Conservation (phyloP, 2,888 invertebrate genomes). For the Smittia aterrima region DNA sequence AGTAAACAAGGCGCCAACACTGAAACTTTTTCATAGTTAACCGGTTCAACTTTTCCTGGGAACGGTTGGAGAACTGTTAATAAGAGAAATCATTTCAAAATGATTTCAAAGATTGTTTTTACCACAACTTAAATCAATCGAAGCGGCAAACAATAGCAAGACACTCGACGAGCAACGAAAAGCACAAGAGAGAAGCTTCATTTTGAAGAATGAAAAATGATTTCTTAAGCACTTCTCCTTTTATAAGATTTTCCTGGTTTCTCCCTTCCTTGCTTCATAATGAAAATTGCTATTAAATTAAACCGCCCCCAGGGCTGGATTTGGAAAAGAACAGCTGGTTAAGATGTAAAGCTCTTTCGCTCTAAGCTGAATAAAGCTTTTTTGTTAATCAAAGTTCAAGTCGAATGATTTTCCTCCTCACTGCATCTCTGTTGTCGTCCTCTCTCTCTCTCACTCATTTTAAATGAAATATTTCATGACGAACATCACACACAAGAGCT, state of each 20-base stretch:
- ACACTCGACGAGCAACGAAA: background rate
- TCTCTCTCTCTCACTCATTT: background rate
- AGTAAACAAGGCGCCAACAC: slow-evolving; percentile 15
- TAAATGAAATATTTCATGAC: background rate
- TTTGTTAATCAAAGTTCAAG: no score
- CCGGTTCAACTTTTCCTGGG: slow-evolving; percentile 6
- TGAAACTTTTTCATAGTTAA: slow-evolving; percentile 4
- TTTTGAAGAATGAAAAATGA: background rate
- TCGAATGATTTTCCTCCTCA: no score
- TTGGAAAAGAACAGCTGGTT: no score
- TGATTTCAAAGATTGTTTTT: background rate
- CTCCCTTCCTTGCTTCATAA: slow-evolving; percentile 6
- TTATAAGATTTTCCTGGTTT: background rate
- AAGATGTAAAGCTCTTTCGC: no score
- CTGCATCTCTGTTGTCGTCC: no score
- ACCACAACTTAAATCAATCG: background rate
- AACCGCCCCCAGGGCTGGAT: background rate
- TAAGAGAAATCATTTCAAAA: background rate
- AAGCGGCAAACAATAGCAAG: background rate
- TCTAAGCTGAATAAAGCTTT: no score
- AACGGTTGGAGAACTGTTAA: no score
- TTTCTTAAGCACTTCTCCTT: background rate
- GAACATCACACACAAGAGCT: slow-evolving; percentile 5
- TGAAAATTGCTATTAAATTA: slow-evolving; percentile 16
- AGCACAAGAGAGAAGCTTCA: background rate